A percentile compares a stretch with the other conserved stretches of the same genome.
phyloP scores from a whole-genome alignment of 2,113 vertebrate species.

The Notiomystis cincta region DNA sequence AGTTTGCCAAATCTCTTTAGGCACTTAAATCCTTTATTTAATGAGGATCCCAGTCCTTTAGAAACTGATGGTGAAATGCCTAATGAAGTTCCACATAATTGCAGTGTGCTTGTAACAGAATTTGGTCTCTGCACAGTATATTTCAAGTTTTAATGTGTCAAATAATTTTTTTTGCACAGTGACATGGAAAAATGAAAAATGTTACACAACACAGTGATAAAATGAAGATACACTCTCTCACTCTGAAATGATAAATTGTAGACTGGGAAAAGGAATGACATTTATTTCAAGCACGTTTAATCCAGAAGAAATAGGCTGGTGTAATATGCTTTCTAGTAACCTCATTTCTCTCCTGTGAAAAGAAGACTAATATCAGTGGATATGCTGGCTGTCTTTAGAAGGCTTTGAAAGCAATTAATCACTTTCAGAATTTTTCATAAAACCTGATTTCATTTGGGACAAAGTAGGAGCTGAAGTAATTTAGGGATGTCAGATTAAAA shows the following conservation, averaged over 20 bases:
- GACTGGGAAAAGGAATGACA: not conserved
- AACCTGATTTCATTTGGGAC: conserved; percentile 49
- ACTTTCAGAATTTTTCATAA: conserved; percentile 39
- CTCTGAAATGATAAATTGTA: not conserved
- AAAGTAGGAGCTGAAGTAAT: conserved; percentile 51
- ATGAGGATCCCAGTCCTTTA: not conserved
- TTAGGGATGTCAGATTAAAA: conserved; percentile 53
- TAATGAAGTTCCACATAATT: conserved; percentile 42
- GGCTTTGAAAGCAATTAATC: conserved; percentile 61
- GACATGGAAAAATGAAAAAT: not conserved
- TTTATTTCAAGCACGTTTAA: conserved; percentile 43
- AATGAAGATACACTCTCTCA: not conserved
- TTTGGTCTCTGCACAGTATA: not conserved
- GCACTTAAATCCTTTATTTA: conserved; percentile 26
- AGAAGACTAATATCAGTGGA: conserved; percentile 34
- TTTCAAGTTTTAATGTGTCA: not conserved
- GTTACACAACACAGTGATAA: not conserved
- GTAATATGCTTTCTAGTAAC: conserved; percentile 37
- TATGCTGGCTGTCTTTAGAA: conserved; percentile 14
- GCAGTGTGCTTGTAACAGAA: not conserved
- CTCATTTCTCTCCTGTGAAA: conserved; percentile 53
- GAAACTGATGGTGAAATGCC: not conserved
- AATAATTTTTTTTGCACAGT: not conserved
- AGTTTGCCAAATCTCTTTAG: conserved; percentile 34
- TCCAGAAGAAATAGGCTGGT: conserved; percentile 21